Conservation (phyloP, 2,888 invertebrate genomes). For the Temnothorax rugatulus region DNA sequence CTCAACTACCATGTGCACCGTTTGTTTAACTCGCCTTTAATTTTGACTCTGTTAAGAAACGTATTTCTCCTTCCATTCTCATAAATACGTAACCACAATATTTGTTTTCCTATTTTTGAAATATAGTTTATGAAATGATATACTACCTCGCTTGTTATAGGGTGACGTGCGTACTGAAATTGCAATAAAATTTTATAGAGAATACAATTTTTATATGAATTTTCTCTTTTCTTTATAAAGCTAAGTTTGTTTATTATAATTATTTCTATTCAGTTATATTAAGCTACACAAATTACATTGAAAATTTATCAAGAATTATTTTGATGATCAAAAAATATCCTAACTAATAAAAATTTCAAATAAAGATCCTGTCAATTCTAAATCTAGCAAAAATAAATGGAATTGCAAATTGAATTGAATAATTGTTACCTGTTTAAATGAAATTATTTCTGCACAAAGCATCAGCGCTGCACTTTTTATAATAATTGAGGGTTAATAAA, state of each 20-base stretch:
- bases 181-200: conserved; percentile 6
- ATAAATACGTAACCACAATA: not conserved
- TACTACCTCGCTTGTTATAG: not conserved
- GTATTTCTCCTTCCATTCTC: not conserved
- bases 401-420: not conserved
- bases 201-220: not conserved
- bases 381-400: not conserved
- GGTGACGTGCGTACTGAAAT: not conserved
- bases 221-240: not conserved
- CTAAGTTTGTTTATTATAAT: not conserved
- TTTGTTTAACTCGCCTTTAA: conserved; percentile 47
- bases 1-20: conserved; percentile 49
- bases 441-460: not conserved
- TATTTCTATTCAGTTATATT: conserved; percentile 4
- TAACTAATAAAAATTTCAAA: not conserved
- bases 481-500: conserved; percentile 52
- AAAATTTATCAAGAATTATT: conserved; percentile 4
- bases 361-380: not conserved
- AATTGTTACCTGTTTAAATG: not conserved
- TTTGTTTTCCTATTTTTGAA: not conserved
- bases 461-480: conserved; percentile 16
- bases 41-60: conserved; percentile 9
- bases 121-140: not conserved
- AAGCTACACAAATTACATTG: not conserved
- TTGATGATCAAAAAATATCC: conserved; percentile 3